Base-by-base conservation (phyloP, 2,797 vertebrate genomes). In the Tympanoctomys barrerae region DNA sequence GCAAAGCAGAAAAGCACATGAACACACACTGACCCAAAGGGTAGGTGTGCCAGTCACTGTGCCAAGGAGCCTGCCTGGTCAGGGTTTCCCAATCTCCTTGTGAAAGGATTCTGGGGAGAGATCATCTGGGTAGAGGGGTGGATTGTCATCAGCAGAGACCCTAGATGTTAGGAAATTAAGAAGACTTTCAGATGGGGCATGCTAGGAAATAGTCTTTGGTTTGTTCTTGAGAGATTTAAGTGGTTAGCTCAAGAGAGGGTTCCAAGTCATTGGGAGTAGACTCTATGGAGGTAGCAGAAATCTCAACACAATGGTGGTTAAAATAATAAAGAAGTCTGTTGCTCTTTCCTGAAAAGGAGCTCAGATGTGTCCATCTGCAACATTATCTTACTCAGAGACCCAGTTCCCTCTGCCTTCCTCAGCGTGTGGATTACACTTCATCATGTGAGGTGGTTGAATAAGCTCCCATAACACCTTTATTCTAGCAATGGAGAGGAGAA, bases 321-420 rank as follows among this genome's bases (percentile, higher is more conserved):
- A 9, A 61, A 71, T 77, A 39, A 39, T 36, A 49, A 84, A 57
- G 31, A 75, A 36, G 14, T 66, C 31, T 24, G 70, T n/a, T 87
- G 83, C 33, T 94, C n/a, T 73, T 87, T 94, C 61, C 57, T 36
- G 24, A 49, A 89, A 89, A 90, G 59, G 64, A 61, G 54, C 61
- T 54, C 46, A 91, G n/a, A 42, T 89, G 10, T 66, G 36, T 86
- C 26, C 9, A 22, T 22, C n/a, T 88, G 42, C 49, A 92, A n/a
- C 39, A 46, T 5, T 57, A 42, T 62, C 64, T 92, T 49, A 70
- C 26, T 92, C 57, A 89, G 59, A 33, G n/a, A 82, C 6, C 46
- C 19, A 73, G 14, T 59, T 26, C 59, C 11, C 39, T 82, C 57
- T 66, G 19, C 54, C 57, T 39, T 49, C 7, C 4, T 87, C 57